Conservation (phyloP, 2,888 invertebrate species). For the Augochlorella aurata region DNA sequence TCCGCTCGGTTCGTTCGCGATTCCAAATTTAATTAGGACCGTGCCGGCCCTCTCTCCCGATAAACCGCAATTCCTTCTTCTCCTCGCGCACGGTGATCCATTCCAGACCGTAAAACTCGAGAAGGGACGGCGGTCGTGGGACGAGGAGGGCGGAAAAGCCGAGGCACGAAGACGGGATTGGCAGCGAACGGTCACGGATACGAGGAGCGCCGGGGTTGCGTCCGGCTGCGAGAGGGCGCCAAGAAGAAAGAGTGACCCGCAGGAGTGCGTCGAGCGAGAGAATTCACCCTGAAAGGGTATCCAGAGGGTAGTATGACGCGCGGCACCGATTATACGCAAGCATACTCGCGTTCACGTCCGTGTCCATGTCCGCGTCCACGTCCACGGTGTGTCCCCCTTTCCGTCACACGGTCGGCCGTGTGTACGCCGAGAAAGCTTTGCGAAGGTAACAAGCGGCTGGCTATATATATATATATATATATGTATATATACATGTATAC, state of each 20-base stretch:
- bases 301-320: slow-evolving; percentile 27
- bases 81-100: slow-evolving; percentile 13
- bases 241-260: neutral
- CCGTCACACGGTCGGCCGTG: slow-evolving; percentile 33
- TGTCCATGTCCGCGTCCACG: neutral
- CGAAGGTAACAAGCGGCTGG: slow-evolving; percentile 59
- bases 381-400: slow-evolving; percentile 29
- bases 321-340: slow-evolving; percentile 29
- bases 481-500: neutral
- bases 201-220: neutral
- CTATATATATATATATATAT: neutral
- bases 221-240: neutral
- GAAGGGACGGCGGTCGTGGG: neutral
- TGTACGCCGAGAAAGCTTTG: slow-evolving; percentile 57
- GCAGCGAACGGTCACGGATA: neutral
- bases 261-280: slow-evolving; percentile 62
- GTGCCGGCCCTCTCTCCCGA: neutral
- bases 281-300: slow-evolving; percentile 81
- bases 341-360: neutral
- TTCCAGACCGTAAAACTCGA: slow-evolving; percentile 25
- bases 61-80: slow-evolving; percentile 9
- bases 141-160: slow-evolving; percentile 17
- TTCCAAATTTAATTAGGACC: slow-evolving; percentile 2
- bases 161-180: slow-evolving; percentile 66
- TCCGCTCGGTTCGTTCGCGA: neutral